Conservation (phyloP, 2,113 vertebrate species). For the Dascyllus trimaculatus region DNA sequence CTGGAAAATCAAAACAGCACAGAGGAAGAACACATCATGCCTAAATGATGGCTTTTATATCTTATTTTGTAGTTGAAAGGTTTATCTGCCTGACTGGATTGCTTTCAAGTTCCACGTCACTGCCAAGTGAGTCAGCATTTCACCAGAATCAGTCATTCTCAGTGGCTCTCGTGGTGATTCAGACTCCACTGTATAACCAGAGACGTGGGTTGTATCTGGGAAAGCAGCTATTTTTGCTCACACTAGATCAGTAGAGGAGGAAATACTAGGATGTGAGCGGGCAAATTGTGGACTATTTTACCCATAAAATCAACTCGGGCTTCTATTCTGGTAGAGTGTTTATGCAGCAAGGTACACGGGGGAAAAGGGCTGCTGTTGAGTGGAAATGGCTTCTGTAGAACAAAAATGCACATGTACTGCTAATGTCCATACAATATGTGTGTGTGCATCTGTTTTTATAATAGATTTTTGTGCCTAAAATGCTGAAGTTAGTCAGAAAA, state of each 20-base stretch:
- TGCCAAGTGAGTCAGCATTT: background rate
- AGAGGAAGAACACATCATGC: background rate
- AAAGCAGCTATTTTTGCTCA: background rate
- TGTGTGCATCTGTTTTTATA: background rate
- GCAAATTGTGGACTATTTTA: background rate
- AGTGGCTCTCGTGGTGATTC: background rate
- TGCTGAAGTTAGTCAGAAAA: background rate
- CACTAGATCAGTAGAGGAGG: background rate
- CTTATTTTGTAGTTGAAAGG: background rate
- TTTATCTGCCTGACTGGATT: background rate
- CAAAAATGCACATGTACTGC: background rate
- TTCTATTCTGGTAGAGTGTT: constrained; percentile 8
- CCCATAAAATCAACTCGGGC: background rate
- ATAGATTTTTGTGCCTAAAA: background rate
- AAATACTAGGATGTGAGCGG: background rate
- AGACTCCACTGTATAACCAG: too few relatives aligned
- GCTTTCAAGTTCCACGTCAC: background rate
- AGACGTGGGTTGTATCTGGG: background rate
- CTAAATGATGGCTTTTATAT: too few relatives aligned
- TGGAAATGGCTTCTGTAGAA: constrained; percentile 9
- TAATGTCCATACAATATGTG: background rate
- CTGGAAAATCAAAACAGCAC: background rate
- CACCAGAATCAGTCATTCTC: background rate
- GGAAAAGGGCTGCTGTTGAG: constrained; percentile 12
- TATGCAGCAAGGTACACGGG: background rate